These are phyloP conservation scores for Mormyrus proboscirostris DNA, from an alignment of 2,797 vertebrate species.

Conservation along the genomic window DNA sequence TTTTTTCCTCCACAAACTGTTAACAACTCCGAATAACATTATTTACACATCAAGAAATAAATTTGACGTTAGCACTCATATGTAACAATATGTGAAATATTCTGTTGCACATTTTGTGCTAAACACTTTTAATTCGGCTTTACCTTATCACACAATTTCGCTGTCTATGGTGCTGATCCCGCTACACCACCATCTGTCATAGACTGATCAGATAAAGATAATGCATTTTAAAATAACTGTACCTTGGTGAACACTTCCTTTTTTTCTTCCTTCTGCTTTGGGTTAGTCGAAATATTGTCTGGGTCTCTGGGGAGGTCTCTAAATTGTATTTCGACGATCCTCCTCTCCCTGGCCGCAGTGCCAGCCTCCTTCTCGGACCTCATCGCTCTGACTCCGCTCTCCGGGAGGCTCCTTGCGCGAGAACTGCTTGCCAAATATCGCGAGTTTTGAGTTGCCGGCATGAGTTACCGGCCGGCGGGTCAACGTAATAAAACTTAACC, in stretches of 20 bases:
- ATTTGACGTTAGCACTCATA: not conserved
- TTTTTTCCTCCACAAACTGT: not conserved
- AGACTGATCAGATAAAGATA: conserved; percentile 33
- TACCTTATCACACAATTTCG: conserved; percentile 34
- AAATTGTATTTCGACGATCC: conserved; percentile 63
- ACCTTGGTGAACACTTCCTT: conserved; percentile 71
- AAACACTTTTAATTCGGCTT: not conserved
- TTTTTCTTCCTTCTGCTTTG: conserved; percentile 70
- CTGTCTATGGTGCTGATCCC: conserved; percentile 71
- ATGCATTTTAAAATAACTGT: conserved; percentile 10
- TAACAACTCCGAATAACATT: not conserved
- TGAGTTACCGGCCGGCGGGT: not conserved
- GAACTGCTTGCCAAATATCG: conserved; percentile 40
- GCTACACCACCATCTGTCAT: conserved; percentile 41
- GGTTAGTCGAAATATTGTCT: conserved; percentile 45
- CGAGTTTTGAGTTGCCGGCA: conserved; percentile 38
- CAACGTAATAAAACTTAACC: not conserved
- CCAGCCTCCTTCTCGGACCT: conserved; percentile 71
- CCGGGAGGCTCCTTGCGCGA: conserved; percentile 47
- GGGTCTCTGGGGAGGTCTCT: conserved; percentile 60
- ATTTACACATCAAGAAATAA: not conserved
- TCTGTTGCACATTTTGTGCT: not conserved
- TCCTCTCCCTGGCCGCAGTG: conserved; percentile 59
- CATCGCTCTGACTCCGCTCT: conserved; percentile 52
- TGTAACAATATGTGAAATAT: not conserved